Percentiles rank a stretch among this genome's conserved stretches.
Conservation (phyloP, 2,113 vertebrate genomes). For the Echinops telfairi region DNA sequence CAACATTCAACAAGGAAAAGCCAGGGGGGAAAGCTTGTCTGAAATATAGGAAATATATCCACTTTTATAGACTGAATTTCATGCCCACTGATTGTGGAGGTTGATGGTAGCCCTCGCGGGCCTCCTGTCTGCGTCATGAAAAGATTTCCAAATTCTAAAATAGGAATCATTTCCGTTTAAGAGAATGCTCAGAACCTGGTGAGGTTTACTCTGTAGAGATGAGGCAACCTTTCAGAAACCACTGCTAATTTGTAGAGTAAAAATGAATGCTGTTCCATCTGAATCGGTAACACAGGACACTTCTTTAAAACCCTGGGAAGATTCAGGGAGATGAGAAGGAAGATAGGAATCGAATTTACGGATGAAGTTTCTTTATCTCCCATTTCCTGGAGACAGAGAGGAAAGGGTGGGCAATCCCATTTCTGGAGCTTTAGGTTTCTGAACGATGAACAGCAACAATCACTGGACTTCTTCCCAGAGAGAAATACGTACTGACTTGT, state of each 20-base stretch:
- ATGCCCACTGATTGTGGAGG: background rate
- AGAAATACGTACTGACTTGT: slow-evolving; percentile 18
- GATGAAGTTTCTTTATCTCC: slow-evolving; percentile 6
- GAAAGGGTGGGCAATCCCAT: background rate
- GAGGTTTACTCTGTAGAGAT: background rate
- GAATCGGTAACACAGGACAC: background rate
- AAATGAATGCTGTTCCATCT: background rate
- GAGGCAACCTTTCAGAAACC: background rate
- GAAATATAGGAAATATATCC: background rate
- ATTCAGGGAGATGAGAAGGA: background rate
- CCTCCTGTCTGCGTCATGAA: background rate
- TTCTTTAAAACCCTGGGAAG: background rate
- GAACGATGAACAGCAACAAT: slow-evolving; percentile 37
- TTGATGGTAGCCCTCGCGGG: background rate
- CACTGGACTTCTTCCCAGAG: slow-evolving; percentile 47
- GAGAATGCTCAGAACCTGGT: background rate
- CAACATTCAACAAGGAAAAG: background rate
- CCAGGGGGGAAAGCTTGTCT: background rate
- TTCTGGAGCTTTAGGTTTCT: slow-evolving; percentile 45
- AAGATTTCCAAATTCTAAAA: slow-evolving; percentile 22
- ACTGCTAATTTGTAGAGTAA: background rate
- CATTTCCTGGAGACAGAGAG: slow-evolving; percentile 12
- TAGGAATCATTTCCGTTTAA: background rate
- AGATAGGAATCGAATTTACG: background rate
- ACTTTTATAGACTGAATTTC: background rate